Evolutionary conservation across 2,797 vertebrate species (phyloP).

Genomic region (Masticophis lateralis): DNA sequence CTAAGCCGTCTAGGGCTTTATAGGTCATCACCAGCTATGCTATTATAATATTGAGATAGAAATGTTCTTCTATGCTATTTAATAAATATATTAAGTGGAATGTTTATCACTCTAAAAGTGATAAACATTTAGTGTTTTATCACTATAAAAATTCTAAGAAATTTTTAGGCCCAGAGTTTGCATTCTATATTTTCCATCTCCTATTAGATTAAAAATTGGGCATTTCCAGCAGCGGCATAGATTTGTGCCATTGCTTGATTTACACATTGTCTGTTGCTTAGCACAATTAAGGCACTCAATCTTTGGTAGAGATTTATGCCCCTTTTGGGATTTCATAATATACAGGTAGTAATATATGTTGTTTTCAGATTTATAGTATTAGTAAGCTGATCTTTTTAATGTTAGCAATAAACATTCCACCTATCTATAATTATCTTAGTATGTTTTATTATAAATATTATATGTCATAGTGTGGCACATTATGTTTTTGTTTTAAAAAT

Average conservation of each 20-base stretch:
- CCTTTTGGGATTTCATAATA: neutral
- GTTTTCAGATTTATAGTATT: neutral
- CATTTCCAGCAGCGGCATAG: neutral
- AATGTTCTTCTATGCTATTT: neutral
- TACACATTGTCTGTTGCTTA: neutral
- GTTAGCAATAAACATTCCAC: neutral
- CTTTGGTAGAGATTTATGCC: neutral
- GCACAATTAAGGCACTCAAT: neutral
- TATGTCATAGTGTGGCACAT: neutral
- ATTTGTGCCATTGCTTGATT: neutral
- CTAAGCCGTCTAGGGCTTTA: too few species aligned
- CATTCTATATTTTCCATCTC: neutral
- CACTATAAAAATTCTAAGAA: neutral
- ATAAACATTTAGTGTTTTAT: too few species aligned
- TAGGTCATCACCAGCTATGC: neutral
- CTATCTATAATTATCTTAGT: neutral
- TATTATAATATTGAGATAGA: neutral
- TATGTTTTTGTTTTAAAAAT: neutral
- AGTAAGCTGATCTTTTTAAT: neutral
- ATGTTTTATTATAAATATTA: neutral
- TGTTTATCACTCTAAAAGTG: neutral
- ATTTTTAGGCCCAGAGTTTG: neutral
- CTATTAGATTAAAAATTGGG: neutral
- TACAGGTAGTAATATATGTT: neutral
- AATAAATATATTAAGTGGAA: neutral